Evolutionary conservation across 2,113 vertebrate species (phyloP).

Genomic region (Megalops atlanticus): DNA sequence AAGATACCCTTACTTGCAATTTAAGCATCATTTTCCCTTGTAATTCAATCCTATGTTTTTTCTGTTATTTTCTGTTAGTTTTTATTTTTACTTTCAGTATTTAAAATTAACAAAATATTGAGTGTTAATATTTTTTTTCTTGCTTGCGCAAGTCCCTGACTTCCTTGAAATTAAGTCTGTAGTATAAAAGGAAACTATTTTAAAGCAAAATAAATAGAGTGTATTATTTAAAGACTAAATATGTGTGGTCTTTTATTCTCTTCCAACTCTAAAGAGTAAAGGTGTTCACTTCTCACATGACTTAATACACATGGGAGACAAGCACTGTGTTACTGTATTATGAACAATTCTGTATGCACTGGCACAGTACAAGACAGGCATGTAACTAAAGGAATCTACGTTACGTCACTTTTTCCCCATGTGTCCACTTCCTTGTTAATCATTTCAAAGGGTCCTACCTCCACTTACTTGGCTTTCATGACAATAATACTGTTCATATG

Average conservation of each 20-base stretch:
- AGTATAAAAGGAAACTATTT: conserved; percentile 97
- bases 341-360: too few relatives aligned
- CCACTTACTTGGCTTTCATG: too few relatives aligned
- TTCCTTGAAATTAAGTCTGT: conserved; percentile 91
- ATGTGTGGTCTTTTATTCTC: conserved; percentile 40
- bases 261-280: neutral
- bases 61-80: conserved; percentile 49
- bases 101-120: conserved; percentile 84
- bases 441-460: too few relatives aligned
- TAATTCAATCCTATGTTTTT: conserved; percentile 3
- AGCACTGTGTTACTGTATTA: too few relatives aligned
- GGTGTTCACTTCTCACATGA: too few relatives aligned
- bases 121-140: conserved; percentile 79
- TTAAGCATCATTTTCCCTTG: conserved; percentile 38
- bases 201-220: conserved; percentile 93
- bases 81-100: conserved; percentile 74
- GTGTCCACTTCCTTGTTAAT: too few relatives aligned
- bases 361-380: too few relatives aligned
- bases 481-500: too few relatives aligned
- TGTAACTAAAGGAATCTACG: too few relatives aligned
- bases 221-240: conserved; percentile 86
- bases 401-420: too few relatives aligned
- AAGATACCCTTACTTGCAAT: conserved; percentile 47
- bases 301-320: too few relatives aligned
- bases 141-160: conserved; percentile 83